Conservation (phyloP, 2,888 invertebrate species). For the Scrobipalpa atriplicella region DNA sequence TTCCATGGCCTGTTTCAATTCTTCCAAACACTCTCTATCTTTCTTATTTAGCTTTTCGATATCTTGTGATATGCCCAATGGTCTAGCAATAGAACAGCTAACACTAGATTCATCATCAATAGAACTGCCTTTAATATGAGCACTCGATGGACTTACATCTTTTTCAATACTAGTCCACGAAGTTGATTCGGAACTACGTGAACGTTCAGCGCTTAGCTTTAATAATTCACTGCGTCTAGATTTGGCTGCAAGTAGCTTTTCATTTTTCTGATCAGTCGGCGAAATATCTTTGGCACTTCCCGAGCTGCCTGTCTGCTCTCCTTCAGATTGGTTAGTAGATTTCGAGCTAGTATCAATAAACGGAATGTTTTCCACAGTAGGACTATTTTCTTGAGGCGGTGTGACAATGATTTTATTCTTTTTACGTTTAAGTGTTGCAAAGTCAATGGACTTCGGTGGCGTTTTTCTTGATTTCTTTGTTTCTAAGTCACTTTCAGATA, state of each 20-base stretch:
- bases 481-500: constrained; percentile 72
- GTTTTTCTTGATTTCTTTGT: constrained; percentile 58
- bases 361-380: constrained; percentile 79
- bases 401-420: constrained; percentile 84
- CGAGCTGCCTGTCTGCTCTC: constrained; percentile 72
- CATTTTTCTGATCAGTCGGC: constrained; percentile 67
- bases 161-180: constrained; percentile 92
- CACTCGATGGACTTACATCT: constrained; percentile 84
- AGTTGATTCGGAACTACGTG: constrained; percentile 89
- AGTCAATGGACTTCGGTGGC: constrained; percentile 56
- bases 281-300: constrained; percentile 71
- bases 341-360: constrained; percentile 74
- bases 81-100: constrained; percentile 90
- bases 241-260: constrained; percentile 72
- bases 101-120: constrained; percentile 88
- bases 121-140: constrained; percentile 85
- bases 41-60: constrained; percentile 85
- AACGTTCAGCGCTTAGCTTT: constrained; percentile 88
- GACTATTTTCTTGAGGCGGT: constrained; percentile 84
- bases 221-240: constrained; percentile 80
- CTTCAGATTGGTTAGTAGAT: constrained; percentile 69
- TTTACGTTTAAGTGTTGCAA: constrained; percentile 71
- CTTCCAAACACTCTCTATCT: constrained; percentile 84
- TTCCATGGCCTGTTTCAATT: constrained; percentile 83
- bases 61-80: constrained; percentile 90